Evolutionary conservation across 2,113 vertebrate genomes (phyloP).

Genomic region (Suncus etruscus): DNA sequence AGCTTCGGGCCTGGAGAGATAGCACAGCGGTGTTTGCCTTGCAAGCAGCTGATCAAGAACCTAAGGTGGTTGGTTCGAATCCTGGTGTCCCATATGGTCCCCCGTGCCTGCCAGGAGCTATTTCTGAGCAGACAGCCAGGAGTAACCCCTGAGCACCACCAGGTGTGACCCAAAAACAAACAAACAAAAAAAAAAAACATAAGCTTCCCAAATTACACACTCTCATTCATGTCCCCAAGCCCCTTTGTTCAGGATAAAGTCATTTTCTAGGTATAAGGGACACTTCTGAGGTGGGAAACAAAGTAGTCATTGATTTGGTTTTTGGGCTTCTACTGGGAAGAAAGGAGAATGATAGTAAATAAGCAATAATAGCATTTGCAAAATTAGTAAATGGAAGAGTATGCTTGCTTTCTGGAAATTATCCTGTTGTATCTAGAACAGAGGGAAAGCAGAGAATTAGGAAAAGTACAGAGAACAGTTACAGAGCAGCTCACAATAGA

Average conservation of each 20-base stretch:
- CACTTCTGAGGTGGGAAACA: too few species aligned
- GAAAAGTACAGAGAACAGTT: not conserved
- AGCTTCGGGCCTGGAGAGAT: too few species aligned
- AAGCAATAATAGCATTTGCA: not conserved
- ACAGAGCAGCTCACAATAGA: not conserved
- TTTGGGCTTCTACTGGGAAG: not conserved
- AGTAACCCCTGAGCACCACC: too few species aligned
- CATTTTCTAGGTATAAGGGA: not conserved
- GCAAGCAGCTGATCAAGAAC: too few species aligned
- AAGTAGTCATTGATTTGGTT: not conserved
- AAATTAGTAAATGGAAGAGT: not conserved
- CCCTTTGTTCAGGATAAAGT: not conserved
- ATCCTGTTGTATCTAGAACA: not conserved
- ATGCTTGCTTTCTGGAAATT: not conserved
- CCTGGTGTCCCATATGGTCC: too few species aligned
- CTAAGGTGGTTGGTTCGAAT: too few species aligned
- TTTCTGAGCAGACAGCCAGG: too few species aligned
- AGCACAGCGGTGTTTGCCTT: too few species aligned
- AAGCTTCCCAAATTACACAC: not conserved
- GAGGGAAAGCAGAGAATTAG: accelerated
- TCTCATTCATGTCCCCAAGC: not conserved
- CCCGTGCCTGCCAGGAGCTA: too few species aligned
- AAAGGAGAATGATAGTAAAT: not conserved
- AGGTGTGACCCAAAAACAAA: too few species aligned
- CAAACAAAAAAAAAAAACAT: not conserved